Evolutionary conservation across 2,888 invertebrate species (phyloP), one percentile per base, ranked within the genome.

Genomic region (Invenusta paracnida): DNA sequence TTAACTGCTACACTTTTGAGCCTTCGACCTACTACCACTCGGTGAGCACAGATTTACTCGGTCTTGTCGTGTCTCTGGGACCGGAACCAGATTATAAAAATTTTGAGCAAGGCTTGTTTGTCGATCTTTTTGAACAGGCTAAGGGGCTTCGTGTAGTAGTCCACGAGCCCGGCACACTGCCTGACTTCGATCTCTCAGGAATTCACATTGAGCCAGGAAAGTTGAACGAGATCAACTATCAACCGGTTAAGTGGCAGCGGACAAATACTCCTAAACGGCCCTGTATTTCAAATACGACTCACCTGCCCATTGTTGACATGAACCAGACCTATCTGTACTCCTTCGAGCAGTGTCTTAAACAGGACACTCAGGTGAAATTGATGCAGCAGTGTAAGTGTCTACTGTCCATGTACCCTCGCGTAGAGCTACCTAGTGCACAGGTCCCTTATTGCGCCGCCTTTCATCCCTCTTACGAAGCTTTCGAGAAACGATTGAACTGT

Each of bases 61-160:
- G 85, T 66, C 27, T 86, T 13, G 30, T 86, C 30, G 86, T 86
- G 11, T 27, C 30, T 17, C 31, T 86, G 27, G 86, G 85, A 30
- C 86, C 86, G 0, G 11, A 86, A 48, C 86, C 86, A 0, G 86
- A 86, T 29, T 86, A 86, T 27, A 31, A 30, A 2, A 86, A 86
- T 1, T 29, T 48, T 86, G 85, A 86, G 31, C 86, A 86, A 31
- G 86, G 25, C 5, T 86, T 86, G 13, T 29, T 86, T 1, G 11
- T 48, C 29, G 86, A 86, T 28, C 17, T 85, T 0, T 86, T 86
- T 31, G 29, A 86, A 13, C 85, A 25, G 27, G 85, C 86, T 0
- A 29, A 85, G 48, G 86, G 86, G 0, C 29, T 85, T 0, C 27
- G 85, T 0, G 85, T 85, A 13, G 85, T 86, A 23, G 66, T 85